Conservation (phyloP, 2,888 invertebrate genomes). For the Lasioglossum lativentre region DNA sequence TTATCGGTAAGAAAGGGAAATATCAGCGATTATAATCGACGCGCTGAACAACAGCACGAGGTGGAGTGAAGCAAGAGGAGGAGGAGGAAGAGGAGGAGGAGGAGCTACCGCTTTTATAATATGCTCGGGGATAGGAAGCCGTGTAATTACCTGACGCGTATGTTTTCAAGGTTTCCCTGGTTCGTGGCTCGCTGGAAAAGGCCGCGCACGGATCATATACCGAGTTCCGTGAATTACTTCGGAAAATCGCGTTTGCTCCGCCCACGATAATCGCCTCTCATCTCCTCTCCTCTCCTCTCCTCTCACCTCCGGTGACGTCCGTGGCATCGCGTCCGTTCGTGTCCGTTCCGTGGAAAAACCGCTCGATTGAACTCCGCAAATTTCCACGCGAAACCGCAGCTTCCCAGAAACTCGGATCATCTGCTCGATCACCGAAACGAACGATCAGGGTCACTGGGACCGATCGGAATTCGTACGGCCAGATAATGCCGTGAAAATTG, state of each 20-base stretch:
- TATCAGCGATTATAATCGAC: slow-evolving; percentile 29
- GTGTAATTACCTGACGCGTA: slow-evolving; percentile 60
- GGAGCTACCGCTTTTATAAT: slow-evolving; percentile 16
- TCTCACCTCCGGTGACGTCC: neutral
- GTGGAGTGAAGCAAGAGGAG: neutral
- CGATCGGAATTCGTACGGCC: too few relatives aligned
- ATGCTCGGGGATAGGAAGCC: slow-evolving; percentile 45
- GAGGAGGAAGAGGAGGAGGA: neutral
- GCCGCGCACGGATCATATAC: neutral
- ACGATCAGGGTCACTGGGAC: neutral
- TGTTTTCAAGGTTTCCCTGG: slow-evolving; percentile 58
- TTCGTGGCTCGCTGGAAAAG: slow-evolving; percentile 10
- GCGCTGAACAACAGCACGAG: neutral
- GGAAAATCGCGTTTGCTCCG: slow-evolving; percentile 3
- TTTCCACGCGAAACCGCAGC: neutral
- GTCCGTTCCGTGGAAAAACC: neutral
- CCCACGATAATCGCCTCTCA: neutral
- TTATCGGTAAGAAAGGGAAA: slow-evolving; percentile 41
- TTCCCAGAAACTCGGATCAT: neutral
- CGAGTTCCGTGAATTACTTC: neutral
- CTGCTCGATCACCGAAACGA: neutral
- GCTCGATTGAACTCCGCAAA: neutral
- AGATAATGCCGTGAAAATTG: too few relatives aligned
- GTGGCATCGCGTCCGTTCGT: neutral
- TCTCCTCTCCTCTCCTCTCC: neutral